Base-by-base conservation (phyloP, 2,113 vertebrate genomes). In the Dromiciops gliroides region DNA sequence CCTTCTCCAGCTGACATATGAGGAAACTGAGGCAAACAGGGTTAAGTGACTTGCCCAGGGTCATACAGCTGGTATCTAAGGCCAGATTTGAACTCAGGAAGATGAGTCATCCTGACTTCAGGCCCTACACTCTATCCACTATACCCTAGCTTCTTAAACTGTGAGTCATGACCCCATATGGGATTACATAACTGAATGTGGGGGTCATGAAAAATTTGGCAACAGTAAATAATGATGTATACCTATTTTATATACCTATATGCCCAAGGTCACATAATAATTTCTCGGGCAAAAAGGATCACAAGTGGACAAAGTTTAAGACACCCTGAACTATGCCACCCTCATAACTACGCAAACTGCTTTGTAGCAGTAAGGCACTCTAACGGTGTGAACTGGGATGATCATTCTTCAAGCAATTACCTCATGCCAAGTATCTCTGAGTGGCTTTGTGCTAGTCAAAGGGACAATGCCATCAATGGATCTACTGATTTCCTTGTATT, bases 391-490 rank as follows among this genome's bases (percentile, higher is more conserved):
- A 83, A 44, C 67, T 83, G n/a, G 67, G 67, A 23, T 83, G 37
- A n/a, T 44, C 2, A 90, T 49, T 31, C 89, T 44, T 47, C 0
- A 0, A 6, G 49, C 48, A 23, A 31, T 49, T n/a, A 56, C 47
- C 51, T 48, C 92, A 91, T 22, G 26, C 50, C 94, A 89, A 2
- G 2, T 51, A 5, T 26, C 16, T 89, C 49, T 8, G 89, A 90
- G 1, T 83, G 49, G 51, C 47, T 8, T 56, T 4, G 24, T 47
- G 24, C 3, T 14, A 83, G n/a, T n/a, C n/a, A 83, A 0, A 26
- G 89, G 48, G n/a, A 92, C 93, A 93, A 37, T 16, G 47, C 44
- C 93, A 93, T 89, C 92, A 53, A n/a, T 94, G 89, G 93, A 48
- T 47, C 89, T 12, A 24, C 6, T 49, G 23, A 48, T 49, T 44